Evolutionary conservation across 2,888 invertebrate genomes (phyloP).

Genomic region (Drosophila nr. perissopoda): DNA sequence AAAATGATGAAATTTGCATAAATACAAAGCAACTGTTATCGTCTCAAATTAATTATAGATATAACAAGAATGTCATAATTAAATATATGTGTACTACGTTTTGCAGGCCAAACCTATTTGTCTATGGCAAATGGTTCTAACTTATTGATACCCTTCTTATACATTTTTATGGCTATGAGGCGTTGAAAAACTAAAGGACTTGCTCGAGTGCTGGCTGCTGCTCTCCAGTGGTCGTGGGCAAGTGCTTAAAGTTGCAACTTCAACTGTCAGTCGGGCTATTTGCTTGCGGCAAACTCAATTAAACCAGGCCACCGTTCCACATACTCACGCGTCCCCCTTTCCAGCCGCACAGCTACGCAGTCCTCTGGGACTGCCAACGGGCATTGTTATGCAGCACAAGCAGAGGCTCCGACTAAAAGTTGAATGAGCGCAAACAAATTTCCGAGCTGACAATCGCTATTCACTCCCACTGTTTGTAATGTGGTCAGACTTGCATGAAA

Average conservation of each 20-base stretch:
- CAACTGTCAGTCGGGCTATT: constrained; percentile 56
- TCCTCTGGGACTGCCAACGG: constrained; percentile 26
- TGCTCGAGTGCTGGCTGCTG: constrained; percentile 26
- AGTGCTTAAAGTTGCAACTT: constrained; percentile 62
- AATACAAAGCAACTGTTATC: neutral
- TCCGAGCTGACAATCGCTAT: constrained; percentile 36
- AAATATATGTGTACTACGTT: neutral
- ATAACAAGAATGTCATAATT: neutral
- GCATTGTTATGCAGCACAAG: constrained; percentile 27
- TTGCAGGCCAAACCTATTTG: neutral
- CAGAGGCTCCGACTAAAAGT: constrained; percentile 28
- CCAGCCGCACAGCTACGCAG: constrained; percentile 2
- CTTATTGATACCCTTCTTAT: neutral
- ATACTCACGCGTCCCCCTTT: neutral
- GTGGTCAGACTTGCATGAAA: constrained; percentile 26
- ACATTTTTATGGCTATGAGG: neutral
- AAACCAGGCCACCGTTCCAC: constrained; percentile 40
- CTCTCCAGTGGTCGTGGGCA: constrained; percentile 32
- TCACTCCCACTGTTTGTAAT: constrained; percentile 28
- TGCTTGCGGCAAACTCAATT: constrained; percentile 63
- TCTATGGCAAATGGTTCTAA: neutral
- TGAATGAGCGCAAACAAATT: constrained; percentile 53
- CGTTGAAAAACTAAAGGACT: constrained; percentile 21
- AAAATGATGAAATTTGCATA: neutral
- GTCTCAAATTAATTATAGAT: neutral